phyloP scores from a whole-genome alignment of 2,888 invertebrate genomes.

The Trissolcus brochymenae region DNA sequence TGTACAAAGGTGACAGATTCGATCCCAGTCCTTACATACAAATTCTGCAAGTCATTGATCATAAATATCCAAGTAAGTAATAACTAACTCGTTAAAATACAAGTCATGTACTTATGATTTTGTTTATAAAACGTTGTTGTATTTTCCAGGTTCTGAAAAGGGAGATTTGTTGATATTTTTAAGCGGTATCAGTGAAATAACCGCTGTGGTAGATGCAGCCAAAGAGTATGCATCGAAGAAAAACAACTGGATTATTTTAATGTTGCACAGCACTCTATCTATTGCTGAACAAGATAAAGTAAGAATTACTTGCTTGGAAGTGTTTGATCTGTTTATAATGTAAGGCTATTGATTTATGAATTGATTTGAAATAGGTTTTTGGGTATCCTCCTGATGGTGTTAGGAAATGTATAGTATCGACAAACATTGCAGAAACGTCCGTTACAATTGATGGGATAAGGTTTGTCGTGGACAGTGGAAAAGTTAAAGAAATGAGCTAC shows the following conservation, averaged over 20 bases:
- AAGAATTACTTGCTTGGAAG: constrained; percentile 8
- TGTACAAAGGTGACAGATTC: constrained; percentile 84
- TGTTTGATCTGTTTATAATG: background rate
- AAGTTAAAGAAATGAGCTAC: constrained; percentile 98
- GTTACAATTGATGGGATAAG: constrained; percentile 98
- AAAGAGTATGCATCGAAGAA: constrained; percentile 87
- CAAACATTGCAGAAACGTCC: constrained; percentile 99
- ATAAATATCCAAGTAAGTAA: constrained; percentile 86
- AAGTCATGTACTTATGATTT: background rate
- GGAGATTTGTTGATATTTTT: constrained; percentile 97
- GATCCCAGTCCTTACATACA: constrained; percentile 95
- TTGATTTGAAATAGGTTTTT: constrained; percentile 81
- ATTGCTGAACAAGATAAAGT: constrained; percentile 97
- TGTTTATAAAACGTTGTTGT: background rate
- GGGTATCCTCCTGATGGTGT: constrained; percentile 96
- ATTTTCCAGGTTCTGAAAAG: constrained; percentile 82
- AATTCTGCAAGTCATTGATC: constrained; percentile 93
- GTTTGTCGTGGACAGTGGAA: constrained; percentile 98
- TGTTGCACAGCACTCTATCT: constrained; percentile 76
- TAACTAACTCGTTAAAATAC: background rate
- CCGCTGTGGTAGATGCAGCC: constrained; percentile 89
- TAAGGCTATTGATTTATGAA: background rate
- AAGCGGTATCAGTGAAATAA: constrained; percentile 96
- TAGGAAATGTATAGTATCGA: constrained; percentile 97
- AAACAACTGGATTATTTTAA: constrained; percentile 72